A percentile compares a stretch with the other conserved stretches of the same genome.
Evolutionary conservation across 1,140 invertebrate genomes (phyloP).

Genomic region (Aphidius ervi): DNA sequence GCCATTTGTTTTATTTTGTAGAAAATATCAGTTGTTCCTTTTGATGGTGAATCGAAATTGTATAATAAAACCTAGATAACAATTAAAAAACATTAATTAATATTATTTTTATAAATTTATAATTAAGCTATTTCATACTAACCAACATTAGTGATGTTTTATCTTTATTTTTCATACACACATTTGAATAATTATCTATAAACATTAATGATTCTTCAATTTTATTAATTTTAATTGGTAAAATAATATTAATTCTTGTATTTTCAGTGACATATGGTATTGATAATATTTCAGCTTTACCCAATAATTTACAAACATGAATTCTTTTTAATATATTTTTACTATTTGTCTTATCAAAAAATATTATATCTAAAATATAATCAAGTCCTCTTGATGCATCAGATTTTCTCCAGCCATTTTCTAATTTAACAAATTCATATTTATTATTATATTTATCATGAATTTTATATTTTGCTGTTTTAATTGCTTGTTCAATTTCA

Average conservation of each 20-base stretch:
- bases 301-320: constrained; percentile 74
- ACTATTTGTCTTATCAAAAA: constrained; percentile 45
- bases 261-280: constrained; percentile 91
- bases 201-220: constrained; percentile 59
- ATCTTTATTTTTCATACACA: constrained; percentile 71
- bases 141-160: constrained; percentile 73
- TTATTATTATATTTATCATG: constrained; percentile 55
- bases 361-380: constrained; percentile 76
- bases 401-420: constrained; percentile 81
- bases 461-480: constrained; percentile 57
- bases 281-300: constrained; percentile 77
- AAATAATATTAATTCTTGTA: constrained; percentile 69
- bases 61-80: constrained; percentile 58
- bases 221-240: constrained; percentile 60
- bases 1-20: constrained; percentile 62
- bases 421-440: constrained; percentile 57
- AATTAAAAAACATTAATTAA: constrained; percentile 7
- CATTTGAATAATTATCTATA: constrained; percentile 65
- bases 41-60: constrained; percentile 57
- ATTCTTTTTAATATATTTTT: constrained; percentile 52
- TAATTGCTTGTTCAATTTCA: constrained; percentile 66
- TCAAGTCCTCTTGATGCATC: constrained; percentile 85
- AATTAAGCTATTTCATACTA: constrained; percentile 25
- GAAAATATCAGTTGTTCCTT: constrained; percentile 65
- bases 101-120: constrained; percentile 18